Conservation (phyloP, 2,113 vertebrate species). For the Lethenteron reissneri region DNA sequence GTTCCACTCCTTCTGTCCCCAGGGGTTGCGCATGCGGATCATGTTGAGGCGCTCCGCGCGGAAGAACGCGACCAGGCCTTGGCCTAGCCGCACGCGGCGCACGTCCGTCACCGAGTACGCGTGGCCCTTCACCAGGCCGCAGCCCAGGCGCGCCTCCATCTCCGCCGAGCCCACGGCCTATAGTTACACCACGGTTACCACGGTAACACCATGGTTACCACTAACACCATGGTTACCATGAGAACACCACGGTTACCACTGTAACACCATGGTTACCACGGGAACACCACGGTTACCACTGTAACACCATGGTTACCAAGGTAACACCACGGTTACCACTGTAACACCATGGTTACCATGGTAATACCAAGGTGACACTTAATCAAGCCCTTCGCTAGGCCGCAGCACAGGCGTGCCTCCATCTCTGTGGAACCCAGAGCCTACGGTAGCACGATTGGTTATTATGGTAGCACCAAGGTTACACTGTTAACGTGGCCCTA, state of each 20-base stretch:
- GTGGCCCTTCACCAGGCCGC: constrained; percentile 74
- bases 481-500: constrained; percentile 74
- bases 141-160: constrained; percentile 59
- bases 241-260: too few species aligned
- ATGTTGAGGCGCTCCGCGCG: constrained; percentile 69
- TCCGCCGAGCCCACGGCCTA: constrained; percentile 17
- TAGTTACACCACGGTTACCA: too few species aligned
- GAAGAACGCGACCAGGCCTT: constrained; percentile 58
- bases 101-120: constrained; percentile 70
- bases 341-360: too few species aligned
- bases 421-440: constrained; percentile 26
- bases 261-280: too few species aligned
- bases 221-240: too few species aligned
- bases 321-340: too few species aligned
- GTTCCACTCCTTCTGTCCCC: constrained; percentile 76
- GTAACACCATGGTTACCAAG: too few species aligned
- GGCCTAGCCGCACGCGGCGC: constrained; percentile 53
- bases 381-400: constrained; percentile 73
- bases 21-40: constrained; percentile 87
- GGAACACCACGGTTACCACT: too few species aligned
- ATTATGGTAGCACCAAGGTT: constrained; percentile 14
- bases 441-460: too few species aligned
- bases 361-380: constrained; percentile 20
- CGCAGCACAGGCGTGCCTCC: constrained; percentile 53
- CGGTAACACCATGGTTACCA: too few species aligned